These are phyloP conservation scores for Psylliodes chrysocephalus DNA, from an alignment of 2,888 invertebrate genomes.

Conservation along the genomic window DNA sequence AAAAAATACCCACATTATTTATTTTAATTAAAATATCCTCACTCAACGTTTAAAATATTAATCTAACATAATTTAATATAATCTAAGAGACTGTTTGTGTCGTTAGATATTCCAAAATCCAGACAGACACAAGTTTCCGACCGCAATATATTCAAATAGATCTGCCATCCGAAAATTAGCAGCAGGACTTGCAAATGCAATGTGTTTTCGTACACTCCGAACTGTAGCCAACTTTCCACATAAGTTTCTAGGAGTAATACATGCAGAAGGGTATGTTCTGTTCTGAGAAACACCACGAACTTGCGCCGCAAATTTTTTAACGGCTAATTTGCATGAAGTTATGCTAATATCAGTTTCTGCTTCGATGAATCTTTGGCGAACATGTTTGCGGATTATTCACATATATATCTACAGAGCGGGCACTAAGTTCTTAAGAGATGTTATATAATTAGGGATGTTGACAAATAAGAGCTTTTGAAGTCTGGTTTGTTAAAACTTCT, in stretches of 20 bases:
- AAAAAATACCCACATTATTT: too few relatives aligned
- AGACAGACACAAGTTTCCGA: conserved; percentile 9
- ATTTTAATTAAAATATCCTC: too few relatives aligned
- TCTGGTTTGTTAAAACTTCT: too few relatives aligned
- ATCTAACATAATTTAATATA: not conserved
- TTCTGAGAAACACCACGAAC: conserved; percentile 24
- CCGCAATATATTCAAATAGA: conserved; percentile 23
- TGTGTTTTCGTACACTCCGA: conserved; percentile 32
- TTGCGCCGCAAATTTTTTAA: conserved; percentile 28
- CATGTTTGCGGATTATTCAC: conserved; percentile 3
- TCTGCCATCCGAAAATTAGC: conserved; percentile 25
- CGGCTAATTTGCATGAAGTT: conserved; percentile 31
- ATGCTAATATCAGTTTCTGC: conserved; percentile 32
- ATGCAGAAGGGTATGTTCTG: conserved; percentile 31
- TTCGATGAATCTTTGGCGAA: conserved; percentile 20
- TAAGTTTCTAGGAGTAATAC: conserved; percentile 31
- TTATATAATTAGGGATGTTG: too few relatives aligned
- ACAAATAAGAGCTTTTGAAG: too few relatives aligned
- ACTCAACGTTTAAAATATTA: too few relatives aligned
- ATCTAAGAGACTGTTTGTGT: not conserved
- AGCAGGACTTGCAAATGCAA: conserved; percentile 27
- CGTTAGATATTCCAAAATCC: conserved; percentile 8
- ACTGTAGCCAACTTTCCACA: conserved; percentile 25
- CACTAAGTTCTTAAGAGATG: not conserved
- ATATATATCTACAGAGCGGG: not conserved